phyloP scores from a whole-genome alignment of 2,888 invertebrate genomes.

The Leptopterna dolabrata region DNA sequence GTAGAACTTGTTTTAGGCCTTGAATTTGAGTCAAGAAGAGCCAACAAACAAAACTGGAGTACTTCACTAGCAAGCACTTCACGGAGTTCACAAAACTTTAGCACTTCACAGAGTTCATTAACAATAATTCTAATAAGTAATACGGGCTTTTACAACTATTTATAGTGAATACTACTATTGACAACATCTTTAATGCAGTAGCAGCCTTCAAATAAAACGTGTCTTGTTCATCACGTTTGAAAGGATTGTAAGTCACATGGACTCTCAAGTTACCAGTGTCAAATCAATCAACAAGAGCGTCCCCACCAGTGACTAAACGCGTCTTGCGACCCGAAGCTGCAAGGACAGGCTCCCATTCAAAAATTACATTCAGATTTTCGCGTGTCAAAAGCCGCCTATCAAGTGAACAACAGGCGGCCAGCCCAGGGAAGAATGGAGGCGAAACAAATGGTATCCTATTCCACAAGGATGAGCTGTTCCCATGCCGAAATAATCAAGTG shows the following conservation, averaged over 20 bases:
- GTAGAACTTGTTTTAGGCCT: too few relatives aligned
- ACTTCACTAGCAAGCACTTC: too few relatives aligned
- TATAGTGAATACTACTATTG: too few relatives aligned
- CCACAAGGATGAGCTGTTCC: conserved; percentile 13
- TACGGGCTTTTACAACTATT: too few relatives aligned
- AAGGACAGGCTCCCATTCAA: conserved; percentile 3
- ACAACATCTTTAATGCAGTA: not conserved
- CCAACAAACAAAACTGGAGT: too few relatives aligned
- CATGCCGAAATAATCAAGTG: not conserved
- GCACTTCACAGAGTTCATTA: too few relatives aligned
- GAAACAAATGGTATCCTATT: conserved; percentile 27
- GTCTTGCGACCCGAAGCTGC: conserved; percentile 3
- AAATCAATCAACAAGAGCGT: conserved; percentile 4
- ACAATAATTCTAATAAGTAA: too few relatives aligned
- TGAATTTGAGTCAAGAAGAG: too few relatives aligned
- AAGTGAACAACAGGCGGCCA: not conserved
- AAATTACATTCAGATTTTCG: conserved; percentile 22
- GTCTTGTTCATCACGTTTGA: not conserved
- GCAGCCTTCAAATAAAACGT: not conserved
- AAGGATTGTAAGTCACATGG: not conserved
- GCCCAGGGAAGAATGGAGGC: conserved; percentile 1
- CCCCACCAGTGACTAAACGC: not conserved
- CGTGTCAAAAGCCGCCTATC: conserved; percentile 24
- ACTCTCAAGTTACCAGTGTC: conserved; percentile 12
- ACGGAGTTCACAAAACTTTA: too few relatives aligned